phyloP scores from a whole-genome alignment of 2,113 vertebrate genomes.

The Lanius collurio region DNA sequence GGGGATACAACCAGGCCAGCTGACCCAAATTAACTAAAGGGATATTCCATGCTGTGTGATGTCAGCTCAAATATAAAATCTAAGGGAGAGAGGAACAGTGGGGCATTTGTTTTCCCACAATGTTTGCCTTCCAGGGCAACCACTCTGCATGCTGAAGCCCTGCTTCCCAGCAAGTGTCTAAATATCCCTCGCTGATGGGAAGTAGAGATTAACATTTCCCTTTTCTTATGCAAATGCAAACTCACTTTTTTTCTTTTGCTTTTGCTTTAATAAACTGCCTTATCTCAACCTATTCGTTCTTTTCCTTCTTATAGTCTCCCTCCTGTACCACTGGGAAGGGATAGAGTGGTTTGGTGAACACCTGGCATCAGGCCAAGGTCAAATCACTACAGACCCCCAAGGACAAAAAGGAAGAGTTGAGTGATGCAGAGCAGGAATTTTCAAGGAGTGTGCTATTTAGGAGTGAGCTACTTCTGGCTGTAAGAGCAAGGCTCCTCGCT shows the following conservation, averaged over 20 bases:
- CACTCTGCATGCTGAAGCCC: accelerated
- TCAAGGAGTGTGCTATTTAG: background rate
- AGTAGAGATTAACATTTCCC: background rate
- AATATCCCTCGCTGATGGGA: accelerated
- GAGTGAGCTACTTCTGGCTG: background rate
- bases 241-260: accelerated
- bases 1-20: background rate
- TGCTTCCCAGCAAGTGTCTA: accelerated
- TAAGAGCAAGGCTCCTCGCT: background rate
- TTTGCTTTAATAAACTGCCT: background rate
- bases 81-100: accelerated
- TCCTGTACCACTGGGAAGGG: background rate
- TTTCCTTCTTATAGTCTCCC: background rate
- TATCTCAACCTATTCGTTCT: accelerated
- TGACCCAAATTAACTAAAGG: background rate
- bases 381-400: background rate
- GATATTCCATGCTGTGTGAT: background rate
- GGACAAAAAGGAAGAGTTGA: background rate
- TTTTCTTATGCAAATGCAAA: background rate
- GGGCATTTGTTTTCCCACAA: too few species aligned
- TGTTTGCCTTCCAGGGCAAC: background rate
- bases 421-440: background rate
- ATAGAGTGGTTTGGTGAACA: background rate
- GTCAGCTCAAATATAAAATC: background rate
- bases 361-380: background rate